Evolutionary conservation across 2,797 vertebrate species (phyloP).

Genomic region (Perdix hodgsoniae): DNA sequence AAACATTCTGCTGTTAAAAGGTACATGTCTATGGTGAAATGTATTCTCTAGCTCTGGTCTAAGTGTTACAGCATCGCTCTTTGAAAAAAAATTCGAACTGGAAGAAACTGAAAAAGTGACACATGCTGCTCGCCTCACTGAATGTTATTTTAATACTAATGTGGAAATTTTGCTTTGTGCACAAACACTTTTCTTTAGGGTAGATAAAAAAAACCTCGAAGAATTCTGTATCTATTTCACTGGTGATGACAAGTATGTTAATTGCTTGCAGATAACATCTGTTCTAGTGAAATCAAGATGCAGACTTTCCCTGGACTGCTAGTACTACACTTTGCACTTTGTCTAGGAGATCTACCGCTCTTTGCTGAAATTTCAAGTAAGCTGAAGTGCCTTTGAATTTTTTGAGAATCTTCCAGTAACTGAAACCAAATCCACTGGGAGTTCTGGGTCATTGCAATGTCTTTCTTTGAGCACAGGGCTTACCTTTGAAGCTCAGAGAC

Average conservation of each 20-base stretch:
- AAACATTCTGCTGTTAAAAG: conserved; percentile 20
- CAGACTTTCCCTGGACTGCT: conserved; percentile 76
- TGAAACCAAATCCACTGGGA: conserved; percentile 89
- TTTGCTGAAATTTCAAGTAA: conserved; percentile 71
- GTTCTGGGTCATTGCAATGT: conserved; percentile 88
- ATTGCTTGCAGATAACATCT: conserved; percentile 91
- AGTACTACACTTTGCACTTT: conserved; percentile 67
- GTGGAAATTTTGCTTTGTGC: conserved; percentile 76
- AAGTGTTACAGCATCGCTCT: conserved; percentile 33
- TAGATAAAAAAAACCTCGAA: conserved; percentile 66
- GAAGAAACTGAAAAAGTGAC: conserved; percentile 58
- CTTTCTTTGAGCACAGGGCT: conserved; percentile 89
- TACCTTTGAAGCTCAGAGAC: conserved; percentile 85
- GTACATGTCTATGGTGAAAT: background rate
- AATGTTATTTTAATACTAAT: conserved; percentile 78
- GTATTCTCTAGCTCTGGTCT: conserved; percentile 36
- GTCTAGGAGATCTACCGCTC: conserved; percentile 75
- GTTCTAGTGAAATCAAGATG: conserved; percentile 84
- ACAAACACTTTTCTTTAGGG: conserved; percentile 77
- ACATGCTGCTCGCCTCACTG: conserved; percentile 63
- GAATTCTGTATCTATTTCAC: conserved; percentile 81
- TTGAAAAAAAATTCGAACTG: background rate
- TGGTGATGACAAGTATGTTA: conserved; percentile 87
- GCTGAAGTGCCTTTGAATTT: conserved; percentile 78
- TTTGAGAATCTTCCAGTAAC: conserved; percentile 84